Percentiles rank a stretch among this genome's conserved stretches.
These are phyloP conservation scores for Oryctes rhinoceros DNA, from an alignment of 1,140 invertebrate species.

Conservation along the genomic window DNA sequence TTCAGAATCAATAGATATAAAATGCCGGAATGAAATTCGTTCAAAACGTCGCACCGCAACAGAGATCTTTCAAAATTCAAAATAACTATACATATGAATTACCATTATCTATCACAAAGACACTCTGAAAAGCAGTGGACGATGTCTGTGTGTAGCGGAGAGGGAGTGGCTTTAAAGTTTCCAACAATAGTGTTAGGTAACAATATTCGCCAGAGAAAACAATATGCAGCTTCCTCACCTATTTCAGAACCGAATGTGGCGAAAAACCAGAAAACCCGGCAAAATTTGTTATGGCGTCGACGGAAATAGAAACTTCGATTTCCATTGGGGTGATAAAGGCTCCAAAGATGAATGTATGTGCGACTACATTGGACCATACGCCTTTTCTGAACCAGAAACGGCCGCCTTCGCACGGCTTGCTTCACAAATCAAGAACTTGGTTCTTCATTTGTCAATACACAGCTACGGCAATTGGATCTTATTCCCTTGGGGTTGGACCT, in stretches of 20 bases:
- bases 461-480: constrained; percentile 78
- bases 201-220: too few relatives aligned
- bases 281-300: constrained; percentile 71
- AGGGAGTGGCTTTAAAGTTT: too few relatives aligned
- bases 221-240: not conserved
- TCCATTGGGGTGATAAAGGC: constrained; percentile 74
- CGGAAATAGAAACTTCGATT: constrained; percentile 78
- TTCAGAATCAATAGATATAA: too few relatives aligned
- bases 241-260: constrained; percentile 63
- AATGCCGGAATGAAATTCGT: too few relatives aligned
- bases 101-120: too few relatives aligned
- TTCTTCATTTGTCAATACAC: constrained; percentile 78
- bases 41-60: too few relatives aligned
- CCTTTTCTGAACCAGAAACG: constrained; percentile 81
- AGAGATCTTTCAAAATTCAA: too few relatives aligned
- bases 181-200: too few relatives aligned
- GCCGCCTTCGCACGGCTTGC: constrained; percentile 66
- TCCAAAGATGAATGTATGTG: constrained; percentile 74
- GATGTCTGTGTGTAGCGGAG: too few relatives aligned
- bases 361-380: constrained; percentile 71
- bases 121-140: too few relatives aligned
- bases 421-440: constrained; percentile 62
- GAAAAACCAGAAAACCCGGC: constrained; percentile 72
- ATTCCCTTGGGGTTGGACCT: constrained; percentile 74
- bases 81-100: too few relatives aligned